Evolutionary conservation across 2,888 invertebrate species (phyloP).

Genomic region (Seladonia tumulorum): DNA sequence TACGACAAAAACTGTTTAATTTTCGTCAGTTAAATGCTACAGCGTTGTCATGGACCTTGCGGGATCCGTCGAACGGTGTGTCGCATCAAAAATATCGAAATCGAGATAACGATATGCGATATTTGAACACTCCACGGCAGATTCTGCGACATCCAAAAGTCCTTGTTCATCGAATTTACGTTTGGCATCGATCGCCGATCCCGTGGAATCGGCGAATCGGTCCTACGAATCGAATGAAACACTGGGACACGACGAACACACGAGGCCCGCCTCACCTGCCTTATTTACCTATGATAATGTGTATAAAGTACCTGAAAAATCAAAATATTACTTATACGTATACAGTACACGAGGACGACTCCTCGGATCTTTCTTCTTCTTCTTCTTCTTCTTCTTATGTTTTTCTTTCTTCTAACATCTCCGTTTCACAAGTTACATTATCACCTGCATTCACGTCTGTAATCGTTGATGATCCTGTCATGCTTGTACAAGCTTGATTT

Average conservation of each 20-base stretch:
- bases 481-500: conserved; percentile 65
- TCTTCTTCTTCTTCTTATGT: neutral
- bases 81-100: neutral
- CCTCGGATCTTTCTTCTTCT: conserved; percentile 4
- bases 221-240: conserved; percentile 4
- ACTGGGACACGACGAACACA: conserved; percentile 54
- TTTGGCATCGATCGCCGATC: conserved; percentile 18
- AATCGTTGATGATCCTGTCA: conserved; percentile 58
- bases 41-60: conserved; percentile 33
- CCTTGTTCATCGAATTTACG: conserved; percentile 55
- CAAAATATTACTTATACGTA: conserved; percentile 66
- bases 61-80: conserved; percentile 25
- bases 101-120: neutral
- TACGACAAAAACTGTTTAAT: conserved; percentile 11
- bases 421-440: conserved; percentile 24
- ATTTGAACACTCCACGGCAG: conserved; percentile 21
- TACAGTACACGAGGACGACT: conserved; percentile 22
- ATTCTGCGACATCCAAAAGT: neutral
- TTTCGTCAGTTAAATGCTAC: conserved; percentile 1
- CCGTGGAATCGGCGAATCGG: too few relatives aligned
- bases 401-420: conserved; percentile 4
- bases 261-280: conserved; percentile 69
- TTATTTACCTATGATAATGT: conserved; percentile 81
- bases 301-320: conserved; percentile 84
- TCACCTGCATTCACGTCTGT: conserved; percentile 38